Evolutionary conservation across 2,797 vertebrate genomes (phyloP).

Genomic region (Spheniscus humboldti): DNA sequence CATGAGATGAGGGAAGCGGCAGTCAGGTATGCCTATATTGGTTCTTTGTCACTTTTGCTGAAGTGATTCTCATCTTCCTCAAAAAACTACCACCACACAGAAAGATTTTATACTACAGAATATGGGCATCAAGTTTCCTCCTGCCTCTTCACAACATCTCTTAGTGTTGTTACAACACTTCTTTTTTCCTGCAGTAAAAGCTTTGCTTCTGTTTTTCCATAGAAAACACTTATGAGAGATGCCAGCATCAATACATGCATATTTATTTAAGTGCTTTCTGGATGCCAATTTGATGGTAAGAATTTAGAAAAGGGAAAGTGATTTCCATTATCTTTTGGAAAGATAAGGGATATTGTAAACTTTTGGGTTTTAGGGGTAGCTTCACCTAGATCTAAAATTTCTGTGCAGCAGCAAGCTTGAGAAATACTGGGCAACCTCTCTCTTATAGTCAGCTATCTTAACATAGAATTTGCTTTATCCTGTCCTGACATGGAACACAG

Average conservation of each 20-base stretch:
- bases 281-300: neutral
- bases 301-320: neutral
- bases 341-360: neutral
- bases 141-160: neutral
- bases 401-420: neutral
- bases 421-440: neutral
- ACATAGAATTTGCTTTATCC: neutral
- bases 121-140: accelerated
- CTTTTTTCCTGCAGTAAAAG: neutral
- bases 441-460: neutral
- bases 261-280: neutral
- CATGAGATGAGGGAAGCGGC: neutral
- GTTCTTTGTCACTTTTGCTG: neutral
- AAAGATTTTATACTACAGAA: neutral
- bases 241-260: neutral
- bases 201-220: neutral
- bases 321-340: neutral
- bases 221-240: neutral
- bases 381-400: neutral
- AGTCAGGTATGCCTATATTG: neutral
- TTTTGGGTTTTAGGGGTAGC: neutral
- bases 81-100: neutral
- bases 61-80: neutral
- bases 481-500: neutral
- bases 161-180: neutral